Conservation (phyloP, 2,113 vertebrate species). For the Perca fluviatilis region DNA sequence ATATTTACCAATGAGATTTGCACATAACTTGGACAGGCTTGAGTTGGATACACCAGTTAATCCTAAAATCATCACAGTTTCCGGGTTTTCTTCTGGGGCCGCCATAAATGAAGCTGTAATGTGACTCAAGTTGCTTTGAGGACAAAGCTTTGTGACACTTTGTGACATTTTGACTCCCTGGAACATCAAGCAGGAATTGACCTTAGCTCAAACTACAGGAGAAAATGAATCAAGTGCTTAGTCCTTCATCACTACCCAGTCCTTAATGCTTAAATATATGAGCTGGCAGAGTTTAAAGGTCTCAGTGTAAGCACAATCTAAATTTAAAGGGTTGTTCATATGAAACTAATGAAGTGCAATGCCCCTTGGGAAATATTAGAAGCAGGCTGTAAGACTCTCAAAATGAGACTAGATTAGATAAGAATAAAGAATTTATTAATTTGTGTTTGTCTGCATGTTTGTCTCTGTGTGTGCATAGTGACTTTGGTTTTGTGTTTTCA, state of each 20-base stretch:
- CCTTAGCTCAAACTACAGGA: conserved; percentile 7
- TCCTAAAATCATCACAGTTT: conserved; percentile 54
- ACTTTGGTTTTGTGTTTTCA: background rate
- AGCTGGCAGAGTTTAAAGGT: conserved; percentile 65
- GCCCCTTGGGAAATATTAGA: conserved; percentile 17
- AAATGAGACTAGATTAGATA: background rate
- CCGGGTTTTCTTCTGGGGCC: conserved; percentile 20
- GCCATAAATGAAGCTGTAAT: conserved; percentile 41
- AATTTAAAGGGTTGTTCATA: conserved; percentile 70
- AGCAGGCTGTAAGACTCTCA: conserved; percentile 18
- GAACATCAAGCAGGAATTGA: conserved; percentile 5
- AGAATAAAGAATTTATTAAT: no score
- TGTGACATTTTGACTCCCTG: no score
- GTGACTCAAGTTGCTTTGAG: background rate
- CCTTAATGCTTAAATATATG: conserved; percentile 53
- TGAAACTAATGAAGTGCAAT: conserved; percentile 51
- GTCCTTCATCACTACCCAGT: conserved; percentile 24
- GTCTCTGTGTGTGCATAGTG: background rate
- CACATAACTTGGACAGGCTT: conserved; percentile 38
- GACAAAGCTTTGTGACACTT: no score
- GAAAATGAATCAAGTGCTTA: conserved; percentile 6
- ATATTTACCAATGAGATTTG: conserved; percentile 64
- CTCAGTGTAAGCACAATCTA: conserved; percentile 68
- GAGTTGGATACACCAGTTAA: conserved; percentile 49
- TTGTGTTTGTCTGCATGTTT: background rate